Base-by-base conservation (phyloP, 1,140 invertebrate species). In the Aricia agestis region DNA sequence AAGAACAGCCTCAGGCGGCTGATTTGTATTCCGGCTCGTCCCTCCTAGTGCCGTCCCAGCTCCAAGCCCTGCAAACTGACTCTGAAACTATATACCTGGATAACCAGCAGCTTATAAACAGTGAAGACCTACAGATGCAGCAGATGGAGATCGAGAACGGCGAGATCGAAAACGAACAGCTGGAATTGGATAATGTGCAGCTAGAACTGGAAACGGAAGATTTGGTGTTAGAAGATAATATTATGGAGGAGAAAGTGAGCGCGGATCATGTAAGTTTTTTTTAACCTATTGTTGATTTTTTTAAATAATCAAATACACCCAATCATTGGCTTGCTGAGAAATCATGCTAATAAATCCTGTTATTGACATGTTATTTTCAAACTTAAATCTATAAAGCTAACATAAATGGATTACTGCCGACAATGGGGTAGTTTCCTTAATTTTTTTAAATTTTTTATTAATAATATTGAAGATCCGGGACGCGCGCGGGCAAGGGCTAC, bases 401-500 rank as follows among this genome's bases (percentile, higher is more conserved):
- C n/a, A n/a, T 25, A 25, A 25, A 2, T 25, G 25, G 25, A 25
- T 25, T 1, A 25, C 25, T 25, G 25, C 25, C 3, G 3, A 25
- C 25, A 25, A 3, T 25, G 25, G 25, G 25, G 25, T 25, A 25
- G 1, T 25, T 25, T 25, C 25, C 1, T 25, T 25, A 25, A 2
- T 25, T 36, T 36, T 36, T 36, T 36, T 36, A 0, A 36, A 2
- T 32, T 32, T 32, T 32, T 32, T 32, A 36, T 25, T 42, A 52
- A 52, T 13, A 13, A 25, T 42, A 42, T 72, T 72, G 0, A 83
- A 95, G 92, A 93, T 95, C 32, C 94, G 93, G 4, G 95, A 95
- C 85, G 93, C 94, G 74, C 92, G 94, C 68, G 95, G 95, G 13
- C 95, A 95, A 85, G 93, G 94, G 7, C 91, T 95, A 41, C 94